Evolutionary conservation across 2,113 vertebrate species (phyloP).

Genomic region (Vireo altiloquus): DNA sequence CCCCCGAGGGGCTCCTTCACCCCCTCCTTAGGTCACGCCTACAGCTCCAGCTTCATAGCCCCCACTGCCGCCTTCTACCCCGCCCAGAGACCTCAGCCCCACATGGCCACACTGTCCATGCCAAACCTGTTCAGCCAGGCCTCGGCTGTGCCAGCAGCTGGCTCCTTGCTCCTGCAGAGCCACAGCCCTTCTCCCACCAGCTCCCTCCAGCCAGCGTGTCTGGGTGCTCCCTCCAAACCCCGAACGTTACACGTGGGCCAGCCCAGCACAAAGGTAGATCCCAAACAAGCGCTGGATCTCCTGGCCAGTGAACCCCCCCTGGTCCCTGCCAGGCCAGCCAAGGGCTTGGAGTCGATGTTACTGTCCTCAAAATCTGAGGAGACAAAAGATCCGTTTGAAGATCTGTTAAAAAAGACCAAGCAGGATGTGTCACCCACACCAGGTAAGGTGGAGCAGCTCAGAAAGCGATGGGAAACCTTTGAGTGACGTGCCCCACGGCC

Average conservation of each 20-base stretch:
- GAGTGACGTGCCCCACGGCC: constrained; percentile 62
- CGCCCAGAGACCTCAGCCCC: constrained; percentile 68
- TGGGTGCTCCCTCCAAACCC: constrained; percentile 51
- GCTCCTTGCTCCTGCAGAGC: constrained; percentile 63
- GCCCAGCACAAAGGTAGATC: constrained; percentile 67
- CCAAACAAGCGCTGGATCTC: constrained; percentile 64
- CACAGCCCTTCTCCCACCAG: constrained; percentile 32
- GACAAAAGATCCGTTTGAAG: constrained; percentile 88
- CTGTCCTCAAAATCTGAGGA: constrained; percentile 57
- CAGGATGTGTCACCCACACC: constrained; percentile 73
- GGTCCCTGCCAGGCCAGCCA: constrained; percentile 66
- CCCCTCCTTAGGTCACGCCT: constrained; percentile 76
- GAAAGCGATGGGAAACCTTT: constrained; percentile 93
- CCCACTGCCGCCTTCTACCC: constrained; percentile 71
- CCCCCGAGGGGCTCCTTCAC: constrained; percentile 73
- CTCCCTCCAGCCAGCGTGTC: constrained; percentile 10
- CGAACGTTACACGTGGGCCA: constrained; percentile 67
- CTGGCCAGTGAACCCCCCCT: constrained; percentile 61
- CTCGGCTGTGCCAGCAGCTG: constrained; percentile 61
- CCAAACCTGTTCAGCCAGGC: constrained; percentile 81
- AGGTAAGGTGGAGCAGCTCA: constrained; percentile 85
- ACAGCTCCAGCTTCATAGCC: constrained; percentile 72
- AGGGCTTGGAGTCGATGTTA: constrained; percentile 61
- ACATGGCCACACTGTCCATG: constrained; percentile 74
- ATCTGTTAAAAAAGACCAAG: constrained; percentile 85